Base-by-base conservation (phyloP, 1,140 invertebrate genomes). In the Danaus melanippus region DNA sequence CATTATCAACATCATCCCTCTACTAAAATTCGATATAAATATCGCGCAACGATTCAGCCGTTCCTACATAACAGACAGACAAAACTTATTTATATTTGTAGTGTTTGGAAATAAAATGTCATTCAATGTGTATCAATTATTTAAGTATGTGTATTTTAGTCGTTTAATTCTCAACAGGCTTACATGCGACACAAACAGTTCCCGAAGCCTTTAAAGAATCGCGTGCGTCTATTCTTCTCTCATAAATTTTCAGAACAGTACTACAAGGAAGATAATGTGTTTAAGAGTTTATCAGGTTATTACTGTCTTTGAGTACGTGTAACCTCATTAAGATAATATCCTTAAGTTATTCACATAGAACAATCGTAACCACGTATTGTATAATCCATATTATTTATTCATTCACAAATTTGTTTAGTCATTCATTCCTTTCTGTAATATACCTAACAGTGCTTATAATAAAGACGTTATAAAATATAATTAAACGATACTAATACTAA, bases 171-270 rank as follows among this genome's bases (percentile, higher is more conserved):
- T 32, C 21, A 32, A 7, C 53, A 76, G 74, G 70, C 69, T 17
- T 76, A 71, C 46, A 76, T 76, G 74, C 60, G 59, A 42, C 64
- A 69, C 17, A 71, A 69, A 42, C 71, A 71, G 58, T 74, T 74
- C 39, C 74, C 74, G 0, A 50, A 43, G 41, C 41, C 45, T 7
- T 46, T 76, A 15, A 71, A 67, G 57, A 65, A 58, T 41, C 56
- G 74, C 1, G 62, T 76, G 8, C 50, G 53, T 10, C 56, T 63
- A 1, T 76, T 71, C 46, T 76, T 74, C 50, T 57, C 63, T 12
- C 70, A 72, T 52, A 58, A 52, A 42, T 76, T 66, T 46, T 65
- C 70, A 46, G 60, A 62, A 45, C 53, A 46, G 2, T 76, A 76
- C 46, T 76, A 70, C 46, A 63, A 60, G 43, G 71, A 74, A 41